phyloP scores from a whole-genome alignment of 2,797 vertebrate species.

The Phrynocephalus forsythii region DNA sequence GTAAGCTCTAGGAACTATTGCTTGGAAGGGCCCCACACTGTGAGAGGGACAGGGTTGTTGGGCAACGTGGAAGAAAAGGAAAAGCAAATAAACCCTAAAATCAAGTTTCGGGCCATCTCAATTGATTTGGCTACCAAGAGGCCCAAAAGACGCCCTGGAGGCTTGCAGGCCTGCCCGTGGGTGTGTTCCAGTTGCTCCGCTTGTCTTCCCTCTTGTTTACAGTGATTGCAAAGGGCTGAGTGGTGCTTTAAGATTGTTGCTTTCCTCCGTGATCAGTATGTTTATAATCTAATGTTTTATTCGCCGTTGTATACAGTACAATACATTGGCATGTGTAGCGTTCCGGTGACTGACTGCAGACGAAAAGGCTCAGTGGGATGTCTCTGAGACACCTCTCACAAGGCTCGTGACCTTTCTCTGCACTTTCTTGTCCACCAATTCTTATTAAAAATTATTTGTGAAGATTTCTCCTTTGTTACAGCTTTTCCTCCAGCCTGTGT shows the following conservation, averaged over 20 bases:
- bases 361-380: slow-evolving; percentile 11
- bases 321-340: neutral
- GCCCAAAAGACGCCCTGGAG: neutral
- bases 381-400: slow-evolving; percentile 49
- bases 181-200: neutral
- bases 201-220: no score
- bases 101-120: no score
- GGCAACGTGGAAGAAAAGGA: no score
- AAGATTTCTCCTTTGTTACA: neutral
- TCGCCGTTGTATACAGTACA: no score
- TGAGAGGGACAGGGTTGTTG: no score
- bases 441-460: slow-evolving; percentile 48
- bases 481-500: neutral
- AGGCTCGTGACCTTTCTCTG: slow-evolving; percentile 47
- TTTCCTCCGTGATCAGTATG: no score
- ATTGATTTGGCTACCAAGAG: neutral
- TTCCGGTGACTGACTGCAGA: slow-evolving; percentile 33
- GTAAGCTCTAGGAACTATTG: no score
- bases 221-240: no score
- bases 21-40: no score
- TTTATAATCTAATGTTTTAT: no score
- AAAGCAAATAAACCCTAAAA: no score
- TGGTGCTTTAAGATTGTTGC: no score
- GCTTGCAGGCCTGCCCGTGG: neutral
- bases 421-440: slow-evolving; percentile 55